Percentiles rank a stretch among this genome's conserved stretches.
phyloP scores from a whole-genome alignment of 1,140 invertebrate species.

The Dysdera silvatica region DNA sequence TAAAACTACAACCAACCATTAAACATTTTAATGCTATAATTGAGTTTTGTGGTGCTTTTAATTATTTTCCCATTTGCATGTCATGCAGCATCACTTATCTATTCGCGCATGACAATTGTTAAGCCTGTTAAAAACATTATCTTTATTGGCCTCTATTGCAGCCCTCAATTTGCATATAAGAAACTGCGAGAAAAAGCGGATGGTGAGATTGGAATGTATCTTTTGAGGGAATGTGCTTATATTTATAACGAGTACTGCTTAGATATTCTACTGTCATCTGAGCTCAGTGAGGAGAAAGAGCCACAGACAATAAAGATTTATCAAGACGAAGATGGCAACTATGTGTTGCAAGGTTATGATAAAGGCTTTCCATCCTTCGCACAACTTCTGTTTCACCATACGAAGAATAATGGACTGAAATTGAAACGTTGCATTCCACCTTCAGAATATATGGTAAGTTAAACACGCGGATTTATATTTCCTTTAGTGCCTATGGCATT shows the following conservation, averaged over 20 bases:
- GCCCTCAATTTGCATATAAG: slow-evolving; percentile 68
- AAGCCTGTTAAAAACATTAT: background rate
- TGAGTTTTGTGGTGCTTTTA: too few relatives aligned
- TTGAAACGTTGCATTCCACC: slow-evolving; percentile 67
- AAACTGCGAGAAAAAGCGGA: slow-evolving; percentile 69
- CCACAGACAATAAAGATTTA: slow-evolving; percentile 57
- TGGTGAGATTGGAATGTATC: slow-evolving; percentile 65
- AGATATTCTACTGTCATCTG: slow-evolving; percentile 57
- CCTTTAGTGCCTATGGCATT: too few relatives aligned
- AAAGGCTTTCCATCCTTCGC: slow-evolving; percentile 53
- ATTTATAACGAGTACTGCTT: slow-evolving; percentile 68
- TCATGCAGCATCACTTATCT: background rate
- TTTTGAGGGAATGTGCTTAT: slow-evolving; percentile 69
- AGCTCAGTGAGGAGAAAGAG: slow-evolving; percentile 45
- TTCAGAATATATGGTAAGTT: slow-evolving; percentile 70
- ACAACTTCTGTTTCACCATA: slow-evolving; percentile 55
- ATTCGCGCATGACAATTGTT: background rate
- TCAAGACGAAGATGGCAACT: slow-evolving; percentile 45
- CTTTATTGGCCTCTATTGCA: slow-evolving; percentile 43
- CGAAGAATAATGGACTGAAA: slow-evolving; percentile 47
- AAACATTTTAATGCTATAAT: too few relatives aligned
- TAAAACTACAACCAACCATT: too few relatives aligned
- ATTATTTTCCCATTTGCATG: background rate
- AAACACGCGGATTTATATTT: slow-evolving; percentile 3
- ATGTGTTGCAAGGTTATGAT: slow-evolving; percentile 47